Conservation (phyloP, 2,113 vertebrate species). For the Percopsis transmontana region DNA sequence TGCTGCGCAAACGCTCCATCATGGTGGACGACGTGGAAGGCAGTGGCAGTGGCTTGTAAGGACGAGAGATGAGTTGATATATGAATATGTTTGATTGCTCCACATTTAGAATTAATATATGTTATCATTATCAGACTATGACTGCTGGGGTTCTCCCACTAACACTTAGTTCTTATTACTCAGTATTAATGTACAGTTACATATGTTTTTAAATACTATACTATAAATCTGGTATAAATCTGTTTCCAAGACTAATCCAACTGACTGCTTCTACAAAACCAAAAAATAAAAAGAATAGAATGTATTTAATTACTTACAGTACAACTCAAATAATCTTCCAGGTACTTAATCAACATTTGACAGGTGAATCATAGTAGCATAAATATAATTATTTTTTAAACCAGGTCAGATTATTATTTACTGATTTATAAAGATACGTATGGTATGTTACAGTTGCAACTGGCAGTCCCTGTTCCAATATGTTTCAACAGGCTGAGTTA, state of each 20-base stretch:
- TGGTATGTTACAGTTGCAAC: no score
- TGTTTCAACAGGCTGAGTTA: no score
- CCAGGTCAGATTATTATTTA: not conserved
- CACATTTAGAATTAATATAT: slow-evolving; percentile 20
- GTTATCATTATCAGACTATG: not conserved
- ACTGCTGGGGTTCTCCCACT: slow-evolving; percentile 30
- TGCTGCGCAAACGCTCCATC: slow-evolving; percentile 75
- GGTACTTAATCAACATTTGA: no score
- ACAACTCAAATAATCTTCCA: not conserved
- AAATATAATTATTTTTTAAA: no score
- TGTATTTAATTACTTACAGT: no score
- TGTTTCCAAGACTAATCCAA: slow-evolving; percentile 6
- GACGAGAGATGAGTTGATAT: not conserved
- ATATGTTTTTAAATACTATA: slow-evolving; percentile 13
- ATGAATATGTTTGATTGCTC: not conserved
- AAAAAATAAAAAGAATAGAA: no score
- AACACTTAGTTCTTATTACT: slow-evolving; percentile 30
- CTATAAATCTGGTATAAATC: slow-evolving; percentile 8
- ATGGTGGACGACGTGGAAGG: slow-evolving; percentile 78
- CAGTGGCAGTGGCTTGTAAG: slow-evolving; percentile 80
- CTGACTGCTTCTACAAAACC: slow-evolving; percentile 4
- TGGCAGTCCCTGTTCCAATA: no score
- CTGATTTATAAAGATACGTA: not conserved
- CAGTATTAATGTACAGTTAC: slow-evolving; percentile 18
- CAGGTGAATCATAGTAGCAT: no score